These are phyloP conservation scores for Pelusios castaneus DNA, from an alignment of 2,113 vertebrate genomes.

Conservation along the genomic window DNA sequence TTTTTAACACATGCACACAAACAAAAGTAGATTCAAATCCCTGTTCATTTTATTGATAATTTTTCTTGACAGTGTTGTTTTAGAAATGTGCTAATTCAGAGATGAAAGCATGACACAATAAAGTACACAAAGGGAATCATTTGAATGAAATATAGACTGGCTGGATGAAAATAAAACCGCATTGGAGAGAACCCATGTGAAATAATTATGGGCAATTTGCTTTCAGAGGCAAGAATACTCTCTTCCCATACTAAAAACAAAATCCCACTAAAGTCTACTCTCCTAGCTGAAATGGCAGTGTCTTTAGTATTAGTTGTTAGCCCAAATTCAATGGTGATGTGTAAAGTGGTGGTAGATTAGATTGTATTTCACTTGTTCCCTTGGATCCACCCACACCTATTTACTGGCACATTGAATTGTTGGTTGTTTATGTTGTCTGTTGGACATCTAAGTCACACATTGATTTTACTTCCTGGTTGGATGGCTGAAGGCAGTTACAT, in stretches of 20 bases:
- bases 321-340: too few relatives aligned
- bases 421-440: accelerated
- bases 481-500: background rate
- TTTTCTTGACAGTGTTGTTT: slow-evolving; percentile 53
- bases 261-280: background rate
- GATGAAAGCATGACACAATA: slow-evolving; percentile 51
- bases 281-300: background rate
- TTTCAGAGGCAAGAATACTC: background rate
- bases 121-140: background rate
- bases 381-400: background rate
- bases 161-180: background rate
- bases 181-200: background rate
- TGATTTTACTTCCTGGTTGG: too few relatives aligned
- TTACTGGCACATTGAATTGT: background rate
- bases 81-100: slow-evolving; percentile 45
- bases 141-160: slow-evolving; percentile 7
- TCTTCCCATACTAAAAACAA: background rate
- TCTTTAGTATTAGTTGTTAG: background rate
- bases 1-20: background rate
- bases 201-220: background rate
- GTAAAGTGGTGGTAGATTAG: too few relatives aligned
- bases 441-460: background rate
- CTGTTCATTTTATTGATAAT: slow-evolving; percentile 3
- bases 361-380: too few relatives aligned
- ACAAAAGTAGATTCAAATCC: background rate